Base-by-base conservation (phyloP, 1,140 invertebrate genomes). In the Condylostylus longicornis region DNA sequence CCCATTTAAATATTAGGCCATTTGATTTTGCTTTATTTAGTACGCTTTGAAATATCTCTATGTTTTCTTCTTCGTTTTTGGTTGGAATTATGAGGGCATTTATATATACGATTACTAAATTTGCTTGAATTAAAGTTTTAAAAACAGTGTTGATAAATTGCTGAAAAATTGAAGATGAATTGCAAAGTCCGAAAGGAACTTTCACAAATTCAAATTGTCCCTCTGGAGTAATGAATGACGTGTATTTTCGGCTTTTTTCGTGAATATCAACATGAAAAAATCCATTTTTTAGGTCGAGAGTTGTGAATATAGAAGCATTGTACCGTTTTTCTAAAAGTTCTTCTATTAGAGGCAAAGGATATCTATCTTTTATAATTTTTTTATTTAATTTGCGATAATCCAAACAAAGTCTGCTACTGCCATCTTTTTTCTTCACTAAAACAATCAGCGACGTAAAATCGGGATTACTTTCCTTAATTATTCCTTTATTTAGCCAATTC, bases 131-230 rank as follows among this genome's bases (percentile, higher is more conserved):
- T 23, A 29, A n/a, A 23, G 0, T 43, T 18, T 33, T 7, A 25
- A 25, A 25, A 7, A 25, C 23, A 13, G 7, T 13, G 14, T 35
- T 22, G 5, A 61, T 54, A 5, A 48, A 33, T 25, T 50, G 19
- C 35, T 60, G 49, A 33, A 62, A 62, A 0, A 44, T 44, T 2
- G 47, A 34, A 2, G 54, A 46, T 2, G 47, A 47, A 43, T 54
- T 58, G 14, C 41, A 43, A 5, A 64, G 42, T 5, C 60, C 52
- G 33, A 54, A 56, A 0, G 52, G 56, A 32, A 53, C 52, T 61
- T 47, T 64, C 68, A 72, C 74, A 38, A 51, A 51, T 1, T 64
- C 63, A 37, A 65, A 69, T 25, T 54, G 54, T 5, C 30, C 45
- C 33, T 61, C 58, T 0, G 50, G 53, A 0, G 58, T 64, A 5